Conservation (phyloP, 2,888 invertebrate genomes). For the Phrixothrix hirtus region DNA sequence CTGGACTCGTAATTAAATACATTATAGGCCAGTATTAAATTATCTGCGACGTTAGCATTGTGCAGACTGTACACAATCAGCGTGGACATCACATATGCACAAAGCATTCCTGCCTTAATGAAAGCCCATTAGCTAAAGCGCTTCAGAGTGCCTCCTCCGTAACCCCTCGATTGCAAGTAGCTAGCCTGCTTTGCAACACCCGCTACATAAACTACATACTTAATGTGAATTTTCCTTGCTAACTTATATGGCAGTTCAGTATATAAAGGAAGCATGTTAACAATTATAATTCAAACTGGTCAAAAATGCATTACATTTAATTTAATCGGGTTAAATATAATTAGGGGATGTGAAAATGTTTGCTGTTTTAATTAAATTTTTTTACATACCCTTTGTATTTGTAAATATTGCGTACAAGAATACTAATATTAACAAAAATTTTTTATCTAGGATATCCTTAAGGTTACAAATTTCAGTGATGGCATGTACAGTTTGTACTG, state of each 20-base stretch:
- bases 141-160: constrained; percentile 44
- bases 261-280: constrained; percentile 3
- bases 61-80: constrained; percentile 52
- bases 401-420: too few species aligned
- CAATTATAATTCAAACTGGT: constrained; percentile 1
- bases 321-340: too few species aligned
- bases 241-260: constrained; percentile 9
- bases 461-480: too few species aligned
- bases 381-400: too few species aligned
- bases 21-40: constrained; percentile 54
- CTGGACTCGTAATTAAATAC: constrained; percentile 55
- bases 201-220: constrained; percentile 20
- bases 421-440: too few species aligned
- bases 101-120: constrained; percentile 57
- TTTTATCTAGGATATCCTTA: too few species aligned
- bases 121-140: constrained; percentile 57
- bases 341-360: too few species aligned
- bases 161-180: constrained; percentile 29
- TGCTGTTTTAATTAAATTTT: too few species aligned
- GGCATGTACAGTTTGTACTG: too few species aligned
- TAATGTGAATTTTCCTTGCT: constrained; percentile 16
- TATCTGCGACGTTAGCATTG: constrained; percentile 46
- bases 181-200: constrained; percentile 20
- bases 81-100: constrained; percentile 56
- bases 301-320: neutral